Base-by-base conservation (phyloP, 2,113 vertebrate genomes). In the Misgurnus mizolepis region DNA sequence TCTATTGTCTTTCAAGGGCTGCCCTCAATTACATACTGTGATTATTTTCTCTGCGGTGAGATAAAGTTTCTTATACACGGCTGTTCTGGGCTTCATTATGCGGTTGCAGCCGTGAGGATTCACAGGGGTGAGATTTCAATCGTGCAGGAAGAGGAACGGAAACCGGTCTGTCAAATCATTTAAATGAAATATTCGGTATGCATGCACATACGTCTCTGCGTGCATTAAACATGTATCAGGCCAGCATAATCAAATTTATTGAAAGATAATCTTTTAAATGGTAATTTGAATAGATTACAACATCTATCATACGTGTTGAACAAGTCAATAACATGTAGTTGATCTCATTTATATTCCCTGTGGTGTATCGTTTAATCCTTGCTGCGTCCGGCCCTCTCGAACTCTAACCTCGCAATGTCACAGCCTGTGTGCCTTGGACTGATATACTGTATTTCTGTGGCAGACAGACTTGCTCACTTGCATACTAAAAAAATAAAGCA, bases 1-100 rank as follows among this genome's bases (percentile, higher is more conserved):
- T 78, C 71, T 80, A 77, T 82, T 85, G 73, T 73, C 73, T 82
- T 85, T 88, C 79, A 87, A 81, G 84, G 84, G 85, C 81, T 73
- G 81, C 87, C 84, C 83, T 87, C 84, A 87, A 80, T 85, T 83
- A 86, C 68, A 85, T 56, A 83, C 70, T 78, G 73, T 76, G 66
- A 84, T 82, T 82, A 81, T 70, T 80, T 79, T 81, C 78, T 76
- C 11, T 69, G 73, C 58, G 60, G 55, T 60, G 56, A 76, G 83
- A 85, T 80, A 76, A 82, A 79, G 61, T 77, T 80, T 78, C 47
- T 76, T 80, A 81, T 82, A 62, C 22, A 45, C 72, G 60, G 56
- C 62, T 15, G 60, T 70, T 83, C 77, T 67, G 40, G 22, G 68
- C 72, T 73, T 75, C 53, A 79, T 80, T 79, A 75, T 65, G 14